These are phyloP conservation scores for Halcyon senegalensis DNA, from an alignment of 2,113 vertebrate species.

Conservation along the genomic window DNA sequence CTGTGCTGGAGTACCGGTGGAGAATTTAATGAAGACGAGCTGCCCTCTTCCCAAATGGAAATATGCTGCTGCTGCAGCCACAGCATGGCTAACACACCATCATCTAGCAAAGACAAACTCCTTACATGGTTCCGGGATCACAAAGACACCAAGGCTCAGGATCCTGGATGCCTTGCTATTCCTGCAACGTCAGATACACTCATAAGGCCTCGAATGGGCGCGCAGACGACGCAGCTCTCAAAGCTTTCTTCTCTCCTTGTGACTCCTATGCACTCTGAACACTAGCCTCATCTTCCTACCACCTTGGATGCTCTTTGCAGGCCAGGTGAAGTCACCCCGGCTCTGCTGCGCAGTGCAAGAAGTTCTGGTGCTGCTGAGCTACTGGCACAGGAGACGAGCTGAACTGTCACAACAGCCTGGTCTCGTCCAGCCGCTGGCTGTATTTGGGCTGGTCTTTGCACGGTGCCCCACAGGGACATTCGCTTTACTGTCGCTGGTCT, in stretches of 20 bases:
- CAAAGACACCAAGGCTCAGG: background rate
- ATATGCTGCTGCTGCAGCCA: background rate
- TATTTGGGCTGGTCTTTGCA: too few relatives aligned
- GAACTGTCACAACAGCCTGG: background rate
- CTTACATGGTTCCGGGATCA: background rate
- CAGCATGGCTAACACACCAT: background rate
- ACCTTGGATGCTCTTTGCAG: background rate
- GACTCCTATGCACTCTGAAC: fast-evolving
- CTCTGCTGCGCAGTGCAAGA: fast-evolving
- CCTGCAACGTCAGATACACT: background rate
- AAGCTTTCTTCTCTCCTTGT: background rate
- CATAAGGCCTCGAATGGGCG: fast-evolving
- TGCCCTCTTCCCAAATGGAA: background rate
- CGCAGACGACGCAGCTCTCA: background rate
- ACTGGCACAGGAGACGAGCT: background rate
- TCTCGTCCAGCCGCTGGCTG: background rate
- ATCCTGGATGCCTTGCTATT: background rate
- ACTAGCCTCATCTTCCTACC: background rate
- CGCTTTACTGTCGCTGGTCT: background rate
- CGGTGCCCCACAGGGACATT: background rate
- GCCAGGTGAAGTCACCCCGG: background rate
- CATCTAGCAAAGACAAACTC: background rate
- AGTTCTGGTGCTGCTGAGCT: background rate
- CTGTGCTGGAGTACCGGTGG: background rate
- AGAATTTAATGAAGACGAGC: background rate